These are phyloP conservation scores for Cyclopterus lumpus DNA, from an alignment of 2,797 vertebrate genomes.

Conservation along the genomic window DNA sequence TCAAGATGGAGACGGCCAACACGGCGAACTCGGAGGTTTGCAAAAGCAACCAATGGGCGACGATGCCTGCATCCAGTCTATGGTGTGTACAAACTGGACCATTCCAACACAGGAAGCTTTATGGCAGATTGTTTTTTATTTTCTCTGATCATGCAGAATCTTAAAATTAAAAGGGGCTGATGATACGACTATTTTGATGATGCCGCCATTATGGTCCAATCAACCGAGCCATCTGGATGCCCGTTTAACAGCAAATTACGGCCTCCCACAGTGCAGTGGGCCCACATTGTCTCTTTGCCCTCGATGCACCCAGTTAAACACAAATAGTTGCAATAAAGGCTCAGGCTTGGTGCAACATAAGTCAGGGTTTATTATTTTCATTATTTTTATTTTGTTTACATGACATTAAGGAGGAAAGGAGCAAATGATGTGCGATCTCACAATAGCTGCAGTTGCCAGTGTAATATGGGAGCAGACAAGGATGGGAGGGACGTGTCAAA, in stretches of 20 bases:
- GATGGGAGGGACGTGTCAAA: conserved; percentile 64
- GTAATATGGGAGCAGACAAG: conserved; percentile 50
- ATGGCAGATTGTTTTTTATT: not conserved
- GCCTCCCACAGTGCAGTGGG: conserved; percentile 19
- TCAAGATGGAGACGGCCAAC: too few species aligned
- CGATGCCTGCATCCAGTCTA: not conserved
- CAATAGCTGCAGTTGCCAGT: conserved; percentile 58
- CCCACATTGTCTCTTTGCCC: conserved; percentile 13
- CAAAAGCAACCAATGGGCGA: not conserved
- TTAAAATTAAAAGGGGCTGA: conserved; percentile 36
- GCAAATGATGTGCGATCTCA: conserved; percentile 47
- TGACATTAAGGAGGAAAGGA: conserved; percentile 19
- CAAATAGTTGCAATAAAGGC: not conserved
- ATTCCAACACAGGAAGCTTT: not conserved
- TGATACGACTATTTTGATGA: conserved; percentile 51
- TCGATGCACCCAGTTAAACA: not conserved
- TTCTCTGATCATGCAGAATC: conserved; percentile 15
- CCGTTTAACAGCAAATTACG: conserved; percentile 48
- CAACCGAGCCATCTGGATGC: conserved; percentile 63
- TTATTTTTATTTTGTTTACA: conserved; percentile 4
- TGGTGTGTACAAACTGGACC: not conserved
- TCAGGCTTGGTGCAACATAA: not conserved
- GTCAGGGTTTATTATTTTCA: not conserved
- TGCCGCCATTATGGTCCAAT: conserved; percentile 61
- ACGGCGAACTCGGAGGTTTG: not conserved